These are phyloP conservation scores for Pholis gunnellus DNA, from an alignment of 2,113 vertebrate genomes.

Conservation along the genomic window DNA sequence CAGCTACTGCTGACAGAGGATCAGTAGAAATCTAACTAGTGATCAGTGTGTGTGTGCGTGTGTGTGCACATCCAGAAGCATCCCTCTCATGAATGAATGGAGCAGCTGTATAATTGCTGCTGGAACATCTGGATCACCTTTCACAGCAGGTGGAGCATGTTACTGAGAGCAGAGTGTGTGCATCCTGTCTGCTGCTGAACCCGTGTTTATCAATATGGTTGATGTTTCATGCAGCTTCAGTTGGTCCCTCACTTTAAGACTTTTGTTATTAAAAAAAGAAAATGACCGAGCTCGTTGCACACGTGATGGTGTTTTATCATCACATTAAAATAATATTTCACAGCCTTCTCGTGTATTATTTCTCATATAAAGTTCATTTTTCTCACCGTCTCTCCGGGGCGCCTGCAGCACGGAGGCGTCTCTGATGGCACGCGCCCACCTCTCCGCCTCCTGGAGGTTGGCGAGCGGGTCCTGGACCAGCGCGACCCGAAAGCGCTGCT, in stretches of 20 bases:
- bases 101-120: constrained; percentile 26
- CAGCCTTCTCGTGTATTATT: neutral
- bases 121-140: constrained; percentile 32
- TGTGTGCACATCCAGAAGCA: constrained; percentile 5
- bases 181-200: constrained; percentile 27
- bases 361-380: neutral
- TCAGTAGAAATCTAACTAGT: constrained; percentile 37
- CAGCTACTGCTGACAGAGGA: constrained; percentile 33
- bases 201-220: constrained; percentile 4
- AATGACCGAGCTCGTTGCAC: neutral
- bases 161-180: constrained; percentile 15
- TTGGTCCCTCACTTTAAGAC: neutral
- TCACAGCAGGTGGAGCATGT: constrained; percentile 69
- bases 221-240: neutral
- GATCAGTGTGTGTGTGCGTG: constrained; percentile 9
- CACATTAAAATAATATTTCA: neutral
- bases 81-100: constrained; percentile 36
- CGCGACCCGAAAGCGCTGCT: constrained; percentile 83
- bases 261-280: neutral
- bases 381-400: constrained; percentile 78
- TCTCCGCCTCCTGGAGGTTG: constrained; percentile 84
- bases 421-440: constrained; percentile 82
- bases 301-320: neutral
- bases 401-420: constrained; percentile 68
- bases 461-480: constrained; percentile 75